Evolutionary conservation across 2,888 invertebrate genomes (phyloP).

Genomic region (Cataglyphis rosenhaueri): DNA sequence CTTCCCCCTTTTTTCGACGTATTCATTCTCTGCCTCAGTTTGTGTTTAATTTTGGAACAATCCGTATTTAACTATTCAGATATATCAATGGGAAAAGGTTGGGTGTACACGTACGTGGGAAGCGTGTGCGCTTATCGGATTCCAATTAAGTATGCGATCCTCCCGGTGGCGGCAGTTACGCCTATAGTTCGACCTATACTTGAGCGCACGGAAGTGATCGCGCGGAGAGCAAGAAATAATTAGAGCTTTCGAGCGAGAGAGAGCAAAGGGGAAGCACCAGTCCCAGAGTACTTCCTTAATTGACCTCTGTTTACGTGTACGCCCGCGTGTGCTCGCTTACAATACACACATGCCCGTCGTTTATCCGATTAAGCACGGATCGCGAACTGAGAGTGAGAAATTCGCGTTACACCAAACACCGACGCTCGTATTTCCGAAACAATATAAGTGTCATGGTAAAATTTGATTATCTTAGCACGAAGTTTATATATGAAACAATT

Average conservation of each 20-base stretch:
- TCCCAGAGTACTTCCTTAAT: slow-evolving; percentile 68
- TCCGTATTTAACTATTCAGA: not conserved
- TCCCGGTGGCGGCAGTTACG: slow-evolving; percentile 61
- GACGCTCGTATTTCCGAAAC: slow-evolving; percentile 14
- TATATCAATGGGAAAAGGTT: slow-evolving; percentile 26
- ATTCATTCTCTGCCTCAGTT: not conserved
- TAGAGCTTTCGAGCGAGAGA: slow-evolving; percentile 68
- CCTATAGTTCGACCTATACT: slow-evolving; percentile 61
- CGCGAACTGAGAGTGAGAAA: slow-evolving; percentile 64
- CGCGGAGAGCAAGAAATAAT: slow-evolving; percentile 71
- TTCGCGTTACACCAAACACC: slow-evolving; percentile 53
- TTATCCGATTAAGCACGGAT: slow-evolving; percentile 46
- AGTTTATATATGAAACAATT: not conserved
- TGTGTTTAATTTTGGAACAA: not conserved
- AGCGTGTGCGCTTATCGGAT: slow-evolving; percentile 66
- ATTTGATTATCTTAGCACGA: not conserved
- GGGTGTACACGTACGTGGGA: slow-evolving; percentile 60
- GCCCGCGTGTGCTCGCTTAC: slow-evolving; percentile 20
- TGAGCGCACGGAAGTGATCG: slow-evolving; percentile 66
- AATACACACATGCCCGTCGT: slow-evolving; percentile 21
- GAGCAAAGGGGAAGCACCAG: slow-evolving; percentile 56
- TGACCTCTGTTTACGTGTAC: slow-evolving; percentile 68
- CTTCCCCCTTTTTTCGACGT: not conserved
- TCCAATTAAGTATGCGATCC: slow-evolving; percentile 70
- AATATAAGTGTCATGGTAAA: not conserved